Evolutionary conservation across 2,797 vertebrate genomes (phyloP), one percentile per base, ranked within the genome.

Genomic region (Diplodus puntazzo): DNA sequence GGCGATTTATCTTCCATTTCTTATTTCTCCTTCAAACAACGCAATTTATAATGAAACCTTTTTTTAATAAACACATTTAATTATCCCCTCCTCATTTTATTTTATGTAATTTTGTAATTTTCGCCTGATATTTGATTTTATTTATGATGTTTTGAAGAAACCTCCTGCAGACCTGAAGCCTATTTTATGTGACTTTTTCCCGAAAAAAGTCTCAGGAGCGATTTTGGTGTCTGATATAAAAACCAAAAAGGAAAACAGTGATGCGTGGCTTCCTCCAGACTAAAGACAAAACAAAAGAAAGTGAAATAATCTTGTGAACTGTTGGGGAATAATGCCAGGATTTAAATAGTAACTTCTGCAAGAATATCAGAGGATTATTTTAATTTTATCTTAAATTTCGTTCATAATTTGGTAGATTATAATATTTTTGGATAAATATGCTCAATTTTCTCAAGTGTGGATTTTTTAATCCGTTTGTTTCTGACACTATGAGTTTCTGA

Each of bases 1-100:
- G 71, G 69, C 69, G 23, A 55, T 53, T 59, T 68, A 4, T 65
- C 50, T 16, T 57, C 3, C 2, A 63, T 55, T 42, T 21, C 14
- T 14, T 57, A 2, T 30, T 65, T 42, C 50, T 42, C 50, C 25
- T 74, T n/a, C 11, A 54, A 59, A 45, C 9, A 12, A 59, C 63
- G 25, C 25, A 67, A n/a, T 42, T 65, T 13, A 39, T 57, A 4
- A 60, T 63, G 5, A 52, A 34, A 70, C 64, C 34, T 1, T 0
- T 25, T 72, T 62, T 25, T 17, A 53, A 11, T 52, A 20, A 66
- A 39, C 52, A 66, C 27, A 0, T 49, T 48, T 65, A 48, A 61
- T 76, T 45, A 54, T 58, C 10, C 25, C 10, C 11, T 3, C 1
- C 2, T 8, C 13, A 77, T 73, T 59, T 34, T 20, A 45, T 53